Base-by-base conservation (phyloP, 2,113 vertebrate genomes). In the Cebus imitator region DNA sequence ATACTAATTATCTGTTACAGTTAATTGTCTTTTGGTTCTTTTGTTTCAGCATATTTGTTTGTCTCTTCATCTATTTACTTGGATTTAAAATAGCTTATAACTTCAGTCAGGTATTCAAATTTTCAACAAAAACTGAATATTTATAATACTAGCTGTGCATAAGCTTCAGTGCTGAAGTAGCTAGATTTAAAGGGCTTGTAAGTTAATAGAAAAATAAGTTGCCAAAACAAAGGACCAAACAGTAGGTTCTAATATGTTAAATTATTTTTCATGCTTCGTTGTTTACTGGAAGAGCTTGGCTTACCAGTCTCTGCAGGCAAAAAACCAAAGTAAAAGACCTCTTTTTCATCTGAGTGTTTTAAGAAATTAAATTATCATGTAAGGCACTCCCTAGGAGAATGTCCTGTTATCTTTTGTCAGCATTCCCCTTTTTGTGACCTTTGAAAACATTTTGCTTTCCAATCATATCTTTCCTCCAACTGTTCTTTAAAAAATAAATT, bases 401-500 rank as follows among this genome's bases (percentile, higher is more conserved):
- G 25, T 73, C 70, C 45, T 90, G 13, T 73, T 87, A 84, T 48
- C 32, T 96, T 75, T 94, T 90, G 95, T 94, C 72, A 95, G 52
- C 23, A 55, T 82, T 90, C 43, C 10, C 73, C 10, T 72, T 93
- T 68, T 58, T 45, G 64, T 90, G 68, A 87, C 81, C 85, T 92
- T 95, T 95, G 80, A 87, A 94, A 94, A 52, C 10, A 94, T 94
- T 95, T 68, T 87, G 40, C 13, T 97, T 94, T 87, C 80, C 55
- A 80, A 23, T 58, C 12, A 52, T 57, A 66, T 61, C n/a, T 82
- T 86, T 86, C 76, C 30, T 83, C 80, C 27, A 79, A 78, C 23
- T 61, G 32, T 61, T 93, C 50, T 89, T 25, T 81, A 50, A 50
- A 92, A 92, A 94, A 58, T 79, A 96, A 87, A 83, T 83, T 23